These are phyloP conservation scores for Drosophila helvetica DNA, from an alignment of 2,888 invertebrate genomes.

Conservation along the genomic window DNA sequence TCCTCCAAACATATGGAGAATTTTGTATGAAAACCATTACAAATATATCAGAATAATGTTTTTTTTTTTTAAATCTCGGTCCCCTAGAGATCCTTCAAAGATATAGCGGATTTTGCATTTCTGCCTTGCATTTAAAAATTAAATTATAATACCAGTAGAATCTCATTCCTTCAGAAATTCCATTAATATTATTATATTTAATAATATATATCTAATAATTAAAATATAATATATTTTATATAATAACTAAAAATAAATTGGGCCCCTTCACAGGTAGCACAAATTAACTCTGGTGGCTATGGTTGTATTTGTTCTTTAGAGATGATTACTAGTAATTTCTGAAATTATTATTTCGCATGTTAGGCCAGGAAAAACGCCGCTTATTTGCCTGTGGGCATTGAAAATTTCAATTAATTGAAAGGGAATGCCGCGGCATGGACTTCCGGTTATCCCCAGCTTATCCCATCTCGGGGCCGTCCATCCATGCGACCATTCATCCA, in stretches of 20 bases:
- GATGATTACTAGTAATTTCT: no score
- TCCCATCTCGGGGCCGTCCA: conserved; percentile 17
- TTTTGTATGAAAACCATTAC: no score
- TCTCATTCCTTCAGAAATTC: not conserved
- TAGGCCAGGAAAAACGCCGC: not conserved
- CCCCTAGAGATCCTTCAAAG: not conserved
- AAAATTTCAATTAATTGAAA: conserved; percentile 36
- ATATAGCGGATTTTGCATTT: not conserved
- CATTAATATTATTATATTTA: no score
- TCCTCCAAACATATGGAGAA: no score
- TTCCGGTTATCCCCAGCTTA: conserved; percentile 59
- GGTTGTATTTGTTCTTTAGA: no score
- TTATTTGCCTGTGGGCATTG: conserved; percentile 19
- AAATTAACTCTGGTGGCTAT: no score
- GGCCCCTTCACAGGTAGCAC: no score
- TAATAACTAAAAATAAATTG: no score
- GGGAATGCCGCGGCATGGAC: conserved; percentile 41
- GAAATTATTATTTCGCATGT: not conserved
- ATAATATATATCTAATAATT: no score
- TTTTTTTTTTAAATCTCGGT: no score
- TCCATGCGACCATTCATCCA: conserved; percentile 1
- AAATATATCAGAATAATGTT: no score
- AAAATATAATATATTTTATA: no score
- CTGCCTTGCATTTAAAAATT: not conserved
- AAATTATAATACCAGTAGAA: not conserved